Evolutionary conservation across 2,797 vertebrate genomes (phyloP).

Genomic region (Sphenodon punctatus): DNA sequence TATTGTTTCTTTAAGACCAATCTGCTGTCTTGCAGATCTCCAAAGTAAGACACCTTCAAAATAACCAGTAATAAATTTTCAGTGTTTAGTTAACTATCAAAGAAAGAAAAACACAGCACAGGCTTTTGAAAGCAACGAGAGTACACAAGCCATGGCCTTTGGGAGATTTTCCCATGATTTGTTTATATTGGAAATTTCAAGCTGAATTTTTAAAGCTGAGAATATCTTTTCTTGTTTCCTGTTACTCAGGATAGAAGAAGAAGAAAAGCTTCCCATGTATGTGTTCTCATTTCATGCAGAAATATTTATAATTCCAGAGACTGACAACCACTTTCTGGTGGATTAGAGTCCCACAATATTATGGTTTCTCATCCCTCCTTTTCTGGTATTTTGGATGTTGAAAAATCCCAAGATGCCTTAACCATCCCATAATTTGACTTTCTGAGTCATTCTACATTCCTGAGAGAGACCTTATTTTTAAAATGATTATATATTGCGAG

Average conservation of each 20-base stretch:
- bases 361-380: background rate
- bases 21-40: background rate
- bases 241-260: slow-evolving; percentile 7
- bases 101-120: slow-evolving; percentile 37
- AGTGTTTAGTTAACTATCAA: slow-evolving; percentile 44
- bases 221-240: slow-evolving; percentile 58
- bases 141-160: background rate
- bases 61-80: slow-evolving; percentile 29
- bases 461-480: slow-evolving; percentile 71
- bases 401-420: slow-evolving; percentile 53
- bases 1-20: background rate
- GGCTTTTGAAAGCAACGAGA: slow-evolving; percentile 41
- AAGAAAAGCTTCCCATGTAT: slow-evolving; percentile 44
- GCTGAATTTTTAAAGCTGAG: slow-evolving; percentile 51
- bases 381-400: slow-evolving; percentile 38
- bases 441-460: slow-evolving; percentile 62
- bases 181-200: slow-evolving; percentile 42
- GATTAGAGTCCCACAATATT: background rate
- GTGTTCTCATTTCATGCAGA: slow-evolving; percentile 29
- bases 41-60: slow-evolving; percentile 31
- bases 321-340: background rate
- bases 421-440: slow-evolving; percentile 65
- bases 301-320: slow-evolving; percentile 20
- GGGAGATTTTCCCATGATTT: slow-evolving; percentile 54
- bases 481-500: slow-evolving; percentile 74